phyloP scores from a whole-genome alignment of 2,888 invertebrate species.

The Apotomis capreana region DNA sequence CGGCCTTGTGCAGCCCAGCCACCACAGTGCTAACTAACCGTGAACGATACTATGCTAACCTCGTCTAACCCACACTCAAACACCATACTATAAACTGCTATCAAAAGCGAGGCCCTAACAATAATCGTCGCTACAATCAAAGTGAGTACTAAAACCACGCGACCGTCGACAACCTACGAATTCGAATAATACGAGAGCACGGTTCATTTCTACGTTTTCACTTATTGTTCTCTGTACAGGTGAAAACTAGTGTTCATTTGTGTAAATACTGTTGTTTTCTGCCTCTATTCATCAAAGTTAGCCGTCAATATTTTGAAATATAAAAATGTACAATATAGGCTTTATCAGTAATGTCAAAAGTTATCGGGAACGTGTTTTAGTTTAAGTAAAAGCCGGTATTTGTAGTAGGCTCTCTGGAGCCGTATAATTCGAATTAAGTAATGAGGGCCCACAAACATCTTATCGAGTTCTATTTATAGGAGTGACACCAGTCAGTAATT shows the following conservation, averaged over 20 bases:
- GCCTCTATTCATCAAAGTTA: slow-evolving; percentile 7
- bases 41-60: slow-evolving; percentile 48
- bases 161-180: background rate
- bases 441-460: slow-evolving; percentile 20
- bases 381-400: slow-evolving; percentile 12
- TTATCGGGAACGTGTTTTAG: slow-evolving; percentile 25
- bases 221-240: slow-evolving; percentile 18
- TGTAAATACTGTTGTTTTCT: slow-evolving; percentile 24
- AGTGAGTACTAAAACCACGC: too few species aligned
- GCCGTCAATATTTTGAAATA: slow-evolving; percentile 12
- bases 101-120: slow-evolving; percentile 16
- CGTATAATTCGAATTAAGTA: slow-evolving; percentile 16
- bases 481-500: slow-evolving; percentile 21
- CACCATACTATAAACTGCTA: slow-evolving; percentile 15
- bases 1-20: slow-evolving; percentile 50
- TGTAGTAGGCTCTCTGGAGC: background rate
- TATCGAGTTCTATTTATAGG: slow-evolving; percentile 32
- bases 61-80: slow-evolving; percentile 35
- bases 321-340: slow-evolving; percentile 4
- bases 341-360: slow-evolving; percentile 22
- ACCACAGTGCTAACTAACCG: slow-evolving; percentile 51
- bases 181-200: slow-evolving; percentile 7
- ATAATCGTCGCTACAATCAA: background rate
- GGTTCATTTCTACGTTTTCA: slow-evolving; percentile 26
- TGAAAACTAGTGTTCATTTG: slow-evolving; percentile 21